Evolutionary conservation across 2,888 invertebrate genomes (phyloP).

Genomic region (Cryptosula pallasiana): DNA sequence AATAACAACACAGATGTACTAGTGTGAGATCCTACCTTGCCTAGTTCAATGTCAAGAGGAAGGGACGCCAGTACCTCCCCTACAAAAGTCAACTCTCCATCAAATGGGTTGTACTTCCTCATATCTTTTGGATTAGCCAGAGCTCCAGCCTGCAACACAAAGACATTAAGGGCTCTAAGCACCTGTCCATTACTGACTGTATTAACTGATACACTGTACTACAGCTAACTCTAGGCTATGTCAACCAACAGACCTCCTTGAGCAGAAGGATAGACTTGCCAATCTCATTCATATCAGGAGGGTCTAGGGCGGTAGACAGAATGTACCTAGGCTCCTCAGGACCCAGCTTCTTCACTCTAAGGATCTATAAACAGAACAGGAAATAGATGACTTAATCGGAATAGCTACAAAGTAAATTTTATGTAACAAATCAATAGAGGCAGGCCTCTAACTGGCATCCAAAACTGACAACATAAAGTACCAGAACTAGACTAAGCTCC

Average conservation of each 20-base stretch:
- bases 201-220: no score
- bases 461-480: no score
- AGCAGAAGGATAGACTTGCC: conserved; percentile 73
- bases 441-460: no score
- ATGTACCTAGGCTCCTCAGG: conserved; percentile 75
- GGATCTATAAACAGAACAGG: conserved; percentile 30
- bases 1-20: not conserved
- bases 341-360: conserved; percentile 74
- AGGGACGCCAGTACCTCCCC: conserved; percentile 76
- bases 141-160: conserved; percentile 80
- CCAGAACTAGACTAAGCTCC: no score
- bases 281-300: conserved; percentile 77
- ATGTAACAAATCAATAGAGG: no score
- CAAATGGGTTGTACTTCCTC: conserved; percentile 55
- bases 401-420: no score
- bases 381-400: no score
- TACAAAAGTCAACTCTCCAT: conserved; percentile 82
- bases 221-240: no score
- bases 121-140: conserved; percentile 62
- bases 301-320: conserved; percentile 76
- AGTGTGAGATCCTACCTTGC: conserved; percentile 57
- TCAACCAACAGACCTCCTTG: conserved; percentile 66
- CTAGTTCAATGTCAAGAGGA: conserved; percentile 74
- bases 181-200: no score
- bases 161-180: no score